phyloP scores from a whole-genome alignment of 30 jellyfish, hydroid and myxozoan species.

The Hydra vulgaris region DNA sequence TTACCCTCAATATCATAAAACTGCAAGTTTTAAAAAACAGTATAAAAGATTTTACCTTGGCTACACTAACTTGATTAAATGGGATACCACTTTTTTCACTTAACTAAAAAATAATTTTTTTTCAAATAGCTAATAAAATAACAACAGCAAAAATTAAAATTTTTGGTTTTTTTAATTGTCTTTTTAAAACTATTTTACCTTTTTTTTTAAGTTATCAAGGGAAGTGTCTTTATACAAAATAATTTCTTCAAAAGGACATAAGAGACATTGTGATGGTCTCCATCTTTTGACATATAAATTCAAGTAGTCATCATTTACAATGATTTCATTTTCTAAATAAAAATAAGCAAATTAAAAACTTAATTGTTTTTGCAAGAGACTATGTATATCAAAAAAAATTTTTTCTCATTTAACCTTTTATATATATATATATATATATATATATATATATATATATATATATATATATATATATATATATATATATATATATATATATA shows the following conservation, averaged over 20 bases:
- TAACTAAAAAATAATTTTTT: constrained; percentile 22
- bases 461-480: no score
- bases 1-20: no score
- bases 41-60: constrained; percentile 43
- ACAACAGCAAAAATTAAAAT: not conserved
- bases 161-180: not conserved
- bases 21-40: no score
- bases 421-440: no score
- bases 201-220: constrained; percentile 32
- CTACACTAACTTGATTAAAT: constrained; percentile 45
- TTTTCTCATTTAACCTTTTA: no score
- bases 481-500: no score
- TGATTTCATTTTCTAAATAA: constrained; percentile 28
- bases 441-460: no score
- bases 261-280: constrained; percentile 41
- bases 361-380: not conserved
- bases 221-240: constrained; percentile 32
- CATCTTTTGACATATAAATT: constrained; percentile 54
- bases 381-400: not conserved
- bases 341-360: not conserved
- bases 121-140: no score
- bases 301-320: constrained; percentile 25
- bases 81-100: constrained; percentile 44
- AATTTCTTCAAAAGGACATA: constrained; percentile 57
- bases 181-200: no score